Evolutionary conservation across 2,888 invertebrate species (phyloP), one percentile per base, ranked within the genome.

Genomic region (Metacarcinus magister): DNA sequence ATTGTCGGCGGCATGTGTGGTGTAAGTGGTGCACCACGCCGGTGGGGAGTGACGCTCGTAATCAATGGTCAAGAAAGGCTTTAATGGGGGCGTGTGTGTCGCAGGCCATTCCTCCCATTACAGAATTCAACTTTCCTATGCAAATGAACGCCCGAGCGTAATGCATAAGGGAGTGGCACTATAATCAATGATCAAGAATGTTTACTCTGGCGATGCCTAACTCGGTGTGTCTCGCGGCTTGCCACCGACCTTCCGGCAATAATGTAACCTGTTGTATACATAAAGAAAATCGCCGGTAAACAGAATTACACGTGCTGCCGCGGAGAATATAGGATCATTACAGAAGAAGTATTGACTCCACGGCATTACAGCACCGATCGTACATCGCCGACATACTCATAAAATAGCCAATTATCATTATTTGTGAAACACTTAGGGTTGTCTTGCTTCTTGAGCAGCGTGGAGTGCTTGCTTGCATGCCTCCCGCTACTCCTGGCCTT

Each of bases 181-280:
- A 93, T 95, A 95, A 95, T 95, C 95, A 95, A 95, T 95, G 95
- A 90, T 93, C 67, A 93, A 93, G 95, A 89, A 10, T 95, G 95
- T 95, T 95, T 93, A 46, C 54, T 39, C 60, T 44, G 19, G 75
- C 92, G 87, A 82, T 54, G 95, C 92, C 95, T 95, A 95, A 95
- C 95, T n/a, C 92, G n/a, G 39, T 39, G 48, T 95, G 82, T 92
- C 95, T 60, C 75, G 28, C 8, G 8, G 39, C 92, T 32, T 82
- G 32, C 82, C 32, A 82, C 82, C 82, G 28, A 10, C 82, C 82
- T 82, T 82, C 82, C 82, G 23, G 23, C 94, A 32, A 94, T 94
- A 94, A 94, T 54, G 89, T 90, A 94, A 90, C 94, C 94, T 23
- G 90, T 48, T 94, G 82, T 82, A 90, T 90, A 94, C 94, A 94